Base-by-base conservation (phyloP, 2,797 vertebrate genomes). In the Bradypus variegatus region DNA sequence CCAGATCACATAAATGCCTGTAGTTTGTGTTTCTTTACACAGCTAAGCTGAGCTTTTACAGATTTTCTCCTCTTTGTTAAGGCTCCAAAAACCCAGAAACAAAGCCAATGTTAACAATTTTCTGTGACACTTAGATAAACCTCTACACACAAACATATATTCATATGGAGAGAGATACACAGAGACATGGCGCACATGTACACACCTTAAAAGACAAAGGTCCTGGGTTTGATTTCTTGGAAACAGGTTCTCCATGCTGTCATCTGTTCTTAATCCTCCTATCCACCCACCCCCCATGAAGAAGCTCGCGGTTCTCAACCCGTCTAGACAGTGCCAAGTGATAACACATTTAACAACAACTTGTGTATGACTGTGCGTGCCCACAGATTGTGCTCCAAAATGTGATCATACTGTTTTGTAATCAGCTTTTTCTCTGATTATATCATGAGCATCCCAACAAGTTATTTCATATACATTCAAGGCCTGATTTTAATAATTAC, bases 61-160 rank as follows among this genome's bases (percentile, higher is more conserved):
- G 95, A 95, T 91, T 96, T 89, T 78, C 50, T 89, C 45, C 69
- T 86, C 95, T 95, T 93, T 95, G 92, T 94, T 94, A 91, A 48
- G 89, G 41, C 48, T 95, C 88, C 96, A 93, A 84, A 89, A 94
- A 92, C 90, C 95, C 94, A 97, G 97, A 97, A 97, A 96, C 96
- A 96, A 90, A 95, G 88, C 96, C 96, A 97, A 97, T 97, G 97
- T 94, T 93, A 14, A 85, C 94, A 97, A 94, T 79, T 31, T 90
- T 65, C 88, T 94, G 86, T 97, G 92, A 95, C 96, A 92, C 94
- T n/a, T 89, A 95, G 93, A 96, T 96, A 96, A 94, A 96, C 95
- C 97, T 97, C 96, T 95, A 95, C 95, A 96, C 96, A 97, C 94
- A 91, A 67, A 95, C 91, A 89, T 90, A 50, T n/a, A 87, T 41